A percentile compares a stretch with the other conserved stretches of the same genome.
Evolutionary conservation across 2,888 invertebrate genomes (phyloP).

Genomic region (Theretra japonica): DNA sequence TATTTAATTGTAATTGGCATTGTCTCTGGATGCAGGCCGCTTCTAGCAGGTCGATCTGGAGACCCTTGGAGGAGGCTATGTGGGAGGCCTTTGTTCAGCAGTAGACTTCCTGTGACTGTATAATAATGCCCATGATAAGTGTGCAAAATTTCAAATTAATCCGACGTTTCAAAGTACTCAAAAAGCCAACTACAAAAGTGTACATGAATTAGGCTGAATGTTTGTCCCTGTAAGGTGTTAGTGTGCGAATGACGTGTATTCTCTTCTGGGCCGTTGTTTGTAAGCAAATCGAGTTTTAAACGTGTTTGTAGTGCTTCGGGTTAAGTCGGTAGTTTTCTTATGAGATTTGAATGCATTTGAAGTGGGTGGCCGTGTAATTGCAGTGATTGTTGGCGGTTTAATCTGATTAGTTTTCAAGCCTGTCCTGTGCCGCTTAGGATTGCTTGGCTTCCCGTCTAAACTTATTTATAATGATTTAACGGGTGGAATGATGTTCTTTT

Average conservation of each 20-base stretch:
- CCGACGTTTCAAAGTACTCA: no score
- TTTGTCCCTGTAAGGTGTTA: background rate
- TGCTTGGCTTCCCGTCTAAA: background rate
- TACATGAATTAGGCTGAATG: background rate
- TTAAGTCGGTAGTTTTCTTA: background rate
- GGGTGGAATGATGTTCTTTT: no score
- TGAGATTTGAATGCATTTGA: conserved; percentile 6
- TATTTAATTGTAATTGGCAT: no score
- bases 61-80: no score
- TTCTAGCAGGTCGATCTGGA: no score
- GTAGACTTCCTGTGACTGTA: no score
- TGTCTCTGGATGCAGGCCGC: no score
- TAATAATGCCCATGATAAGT: no score
- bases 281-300: background rate
- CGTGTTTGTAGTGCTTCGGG: background rate
- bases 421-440: background rate
- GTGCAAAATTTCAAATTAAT: no score
- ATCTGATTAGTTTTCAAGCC: background rate
- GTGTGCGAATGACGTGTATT: background rate
- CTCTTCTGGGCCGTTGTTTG: background rate
- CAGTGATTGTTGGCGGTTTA: background rate
- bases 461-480: background rate
- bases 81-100: no score
- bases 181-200: background rate
- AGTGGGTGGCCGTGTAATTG: background rate